Base-by-base conservation (phyloP, 2,797 vertebrate genomes). In the Enteromius trimaculatus region DNA sequence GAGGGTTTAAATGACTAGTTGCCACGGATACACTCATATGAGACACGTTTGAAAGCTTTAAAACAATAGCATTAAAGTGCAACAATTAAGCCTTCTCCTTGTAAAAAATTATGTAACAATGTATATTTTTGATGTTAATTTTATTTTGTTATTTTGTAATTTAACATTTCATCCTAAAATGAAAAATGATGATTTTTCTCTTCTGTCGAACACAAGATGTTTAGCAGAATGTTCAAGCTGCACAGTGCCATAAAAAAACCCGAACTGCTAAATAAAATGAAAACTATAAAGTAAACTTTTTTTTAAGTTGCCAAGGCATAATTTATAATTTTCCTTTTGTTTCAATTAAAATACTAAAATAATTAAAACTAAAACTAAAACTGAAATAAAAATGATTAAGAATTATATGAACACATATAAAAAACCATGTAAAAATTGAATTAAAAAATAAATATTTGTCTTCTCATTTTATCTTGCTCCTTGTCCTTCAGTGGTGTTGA, bases 21-120 rank as follows among this genome's bases (percentile, higher is more conserved):
- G 69, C 79, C 37, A 80, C 11, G 53, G 68, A 80, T 80, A 80
- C 79, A 60, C 68, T 62, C 42, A 51, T 37, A 62, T 64, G 42
- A 37, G 26, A 74, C 49, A 51, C 9, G 10, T 42, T 26, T 82
- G 9, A 70, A 64, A 2, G 80, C 58, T 74, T 23, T 44, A 8
- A 74, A 65, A 39, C n/a, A 31, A 10, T 14, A 75, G 19, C 3
- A 58, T 29, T 21, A 47, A 42, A 82, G n/a, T 51, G 5, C 21
- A 34, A 79, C 23, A 51, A 51, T 79, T 37, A 51, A 64, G 23
- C 23, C 58, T 64, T 14, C 26, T 29, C 55, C 8, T 64, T 47
- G 17, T 13, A 42, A 44, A 44, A 34, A 13, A 62, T 44, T 29
- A 47, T 9, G 23, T 31, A 64, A 31, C 60, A 17, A 64, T 64